Evolutionary conservation across 2,113 vertebrate genomes (phyloP), one percentile per base, ranked within the genome.

Genomic region (Aleadryas rufinucha): DNA sequence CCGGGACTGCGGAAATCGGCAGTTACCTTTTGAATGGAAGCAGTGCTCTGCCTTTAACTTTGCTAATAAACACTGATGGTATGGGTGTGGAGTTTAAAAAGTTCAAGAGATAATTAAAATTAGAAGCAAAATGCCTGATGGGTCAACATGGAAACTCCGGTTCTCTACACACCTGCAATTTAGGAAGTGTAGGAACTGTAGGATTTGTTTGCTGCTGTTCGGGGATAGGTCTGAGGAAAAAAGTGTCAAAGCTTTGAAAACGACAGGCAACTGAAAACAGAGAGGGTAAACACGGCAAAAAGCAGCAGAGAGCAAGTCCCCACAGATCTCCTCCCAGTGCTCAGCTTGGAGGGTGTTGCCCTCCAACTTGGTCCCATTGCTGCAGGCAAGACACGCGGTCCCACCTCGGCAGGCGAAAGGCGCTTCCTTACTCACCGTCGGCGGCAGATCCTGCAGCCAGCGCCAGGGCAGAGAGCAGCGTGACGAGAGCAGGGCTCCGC

Each of bases 371-470:
- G 94, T 84, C 94, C 92, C 65, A 14, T 68, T 9, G 94, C 97
- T 95, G 49, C 42, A 4, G 93, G 97, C 95, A 53, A 21, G 33
- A 64, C 75, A 52, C 63, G 7, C 27, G 2, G 37, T 71, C 91
- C 74, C 91, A 80, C 65, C 54, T 90, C 4, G 22, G 75, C 45
- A 80, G 64, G 84, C 5, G 22, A 89, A 81, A 90, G 75, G 63
- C 9, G 2, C 74, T 94, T 75, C 91, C 12, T 59, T 85, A 97
- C 98, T 96, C 98, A 99, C 99, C 98, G 26, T 64, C 89, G 54
- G 18, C 27, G 4, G 70, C 88, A 69, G 96, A 71, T 77, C 78
- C 41, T n/a, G 54, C 28, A 5, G 90, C 42, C 64, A 98, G 92
- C 27, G 90, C 75, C 89, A 98, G 84, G 89, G 92, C 91, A 68